phyloP scores from a whole-genome alignment of 2,888 invertebrate species.

The Watsonalla binaria region DNA sequence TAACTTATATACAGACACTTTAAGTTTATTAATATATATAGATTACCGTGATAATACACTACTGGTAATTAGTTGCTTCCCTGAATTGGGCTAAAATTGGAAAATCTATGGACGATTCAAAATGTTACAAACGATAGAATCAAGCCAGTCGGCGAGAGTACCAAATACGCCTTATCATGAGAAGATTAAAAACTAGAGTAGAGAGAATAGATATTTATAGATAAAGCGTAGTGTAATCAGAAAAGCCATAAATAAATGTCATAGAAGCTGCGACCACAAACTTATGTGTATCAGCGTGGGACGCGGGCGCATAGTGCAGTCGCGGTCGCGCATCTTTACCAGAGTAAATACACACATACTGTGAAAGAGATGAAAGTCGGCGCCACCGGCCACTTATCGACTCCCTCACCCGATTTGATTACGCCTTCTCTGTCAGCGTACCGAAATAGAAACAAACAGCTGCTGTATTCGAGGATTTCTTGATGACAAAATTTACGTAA shows the following conservation, averaged over 20 bases:
- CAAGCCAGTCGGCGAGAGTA: neutral
- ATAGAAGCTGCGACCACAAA: conserved; percentile 34
- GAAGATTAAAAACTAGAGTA: conserved; percentile 21
- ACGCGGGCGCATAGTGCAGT: conserved; percentile 40
- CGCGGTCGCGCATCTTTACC: conserved; percentile 33
- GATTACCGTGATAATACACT: too few species aligned
- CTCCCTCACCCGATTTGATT: conserved; percentile 63
- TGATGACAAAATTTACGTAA: conserved; percentile 13
- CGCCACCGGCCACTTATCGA: conserved; percentile 72
- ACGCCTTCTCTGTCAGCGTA: conserved; percentile 66
- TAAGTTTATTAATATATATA: too few species aligned
- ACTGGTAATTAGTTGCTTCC: too few species aligned
- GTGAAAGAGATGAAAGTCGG: conserved; percentile 65
- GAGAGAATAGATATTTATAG: conserved; percentile 20
- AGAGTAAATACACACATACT: conserved; percentile 60
- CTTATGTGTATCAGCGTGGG: conserved; percentile 24
- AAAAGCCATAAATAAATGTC: conserved; percentile 39
- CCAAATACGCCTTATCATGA: conserved; percentile 7
- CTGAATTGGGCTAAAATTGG: too few species aligned
- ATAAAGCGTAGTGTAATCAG: conserved; percentile 35
- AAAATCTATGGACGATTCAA: neutral
- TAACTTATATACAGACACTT: too few species aligned
- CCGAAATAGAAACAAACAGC: conserved; percentile 63
- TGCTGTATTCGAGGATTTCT: conserved; percentile 10
- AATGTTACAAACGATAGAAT: neutral